Percentiles rank a stretch among this genome's conserved stretches.
phyloP scores from a whole-genome alignment of 2,113 vertebrate species.

The Sinocyclocheilus anshuiensis region DNA sequence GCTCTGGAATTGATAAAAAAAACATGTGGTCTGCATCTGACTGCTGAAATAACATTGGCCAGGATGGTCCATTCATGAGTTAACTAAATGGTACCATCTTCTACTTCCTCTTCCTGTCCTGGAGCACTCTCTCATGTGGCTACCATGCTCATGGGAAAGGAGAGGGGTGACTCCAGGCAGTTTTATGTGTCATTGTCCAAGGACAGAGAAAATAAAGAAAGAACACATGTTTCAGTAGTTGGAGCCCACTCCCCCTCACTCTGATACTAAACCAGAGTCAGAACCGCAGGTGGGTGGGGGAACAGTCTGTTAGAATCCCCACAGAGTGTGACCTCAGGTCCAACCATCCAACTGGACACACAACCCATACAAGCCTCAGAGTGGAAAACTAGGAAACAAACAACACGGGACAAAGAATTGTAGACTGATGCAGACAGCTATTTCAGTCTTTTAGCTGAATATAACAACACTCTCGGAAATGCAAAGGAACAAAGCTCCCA shows the following conservation, averaged over 20 bases:
- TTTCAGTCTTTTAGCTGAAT: slow-evolving; percentile 12
- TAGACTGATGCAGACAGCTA: slow-evolving; percentile 3
- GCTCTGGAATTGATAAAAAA: slow-evolving; percentile 20
- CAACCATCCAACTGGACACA: slow-evolving; percentile 13
- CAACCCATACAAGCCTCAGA: slow-evolving; percentile 30
- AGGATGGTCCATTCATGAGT: slow-evolving; percentile 37
- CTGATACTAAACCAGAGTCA: not conserved
- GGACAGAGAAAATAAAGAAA: slow-evolving; percentile 57
- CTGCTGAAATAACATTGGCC: slow-evolving; percentile 32
- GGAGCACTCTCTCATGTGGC: slow-evolving; percentile 45
- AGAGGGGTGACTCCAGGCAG: slow-evolving; percentile 48
- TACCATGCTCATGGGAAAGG: slow-evolving; percentile 47
- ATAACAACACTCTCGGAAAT: slow-evolving; percentile 3
- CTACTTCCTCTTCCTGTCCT: slow-evolving; percentile 38
- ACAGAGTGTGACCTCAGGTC: slow-evolving; percentile 35
- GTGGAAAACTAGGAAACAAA: slow-evolving; percentile 33
- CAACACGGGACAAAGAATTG: not conserved
- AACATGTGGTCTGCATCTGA: slow-evolving; percentile 17
- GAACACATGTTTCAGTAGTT: slow-evolving; percentile 41
- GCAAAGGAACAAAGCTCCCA: slow-evolving; percentile 12
- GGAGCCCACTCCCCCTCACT: slow-evolving; percentile 17
- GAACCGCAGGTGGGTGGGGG: slow-evolving; percentile 18
- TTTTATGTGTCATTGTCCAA: slow-evolving; percentile 47
- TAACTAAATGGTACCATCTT: slow-evolving; percentile 49
- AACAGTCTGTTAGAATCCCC: slow-evolving; percentile 14